Percentiles rank a stretch among this genome's conserved stretches.
Conservation (phyloP, 1,140 invertebrate species). For the Andricus grossulariae region DNA sequence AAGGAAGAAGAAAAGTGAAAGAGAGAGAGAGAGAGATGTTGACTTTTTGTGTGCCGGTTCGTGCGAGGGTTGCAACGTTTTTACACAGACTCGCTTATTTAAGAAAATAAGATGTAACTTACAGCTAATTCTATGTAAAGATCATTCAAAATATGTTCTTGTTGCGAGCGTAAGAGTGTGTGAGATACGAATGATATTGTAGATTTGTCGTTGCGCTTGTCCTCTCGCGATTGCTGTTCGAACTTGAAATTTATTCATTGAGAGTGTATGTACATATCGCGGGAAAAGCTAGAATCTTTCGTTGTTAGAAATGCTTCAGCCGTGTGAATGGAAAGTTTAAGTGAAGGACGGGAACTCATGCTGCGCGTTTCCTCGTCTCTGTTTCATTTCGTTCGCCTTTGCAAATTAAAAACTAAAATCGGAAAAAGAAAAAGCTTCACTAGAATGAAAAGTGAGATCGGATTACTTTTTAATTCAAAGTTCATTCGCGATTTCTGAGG, state of each 20-base stretch:
- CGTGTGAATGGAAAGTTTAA: conserved; percentile 3
- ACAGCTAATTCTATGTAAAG: conserved; percentile 54
- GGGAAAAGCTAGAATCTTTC: conserved; percentile 18
- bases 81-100: conserved; percentile 67
- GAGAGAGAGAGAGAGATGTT: conserved; percentile 5
- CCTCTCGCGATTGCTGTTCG: conserved; percentile 49
- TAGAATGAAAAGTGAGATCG: too few species aligned
- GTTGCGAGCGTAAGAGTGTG: conserved; percentile 8
- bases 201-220: conserved; percentile 33
- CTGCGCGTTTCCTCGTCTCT: not conserved
- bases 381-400: not conserved
- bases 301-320: conserved; percentile 23
- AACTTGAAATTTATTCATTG: conserved; percentile 24
- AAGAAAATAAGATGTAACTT: conserved; percentile 59
- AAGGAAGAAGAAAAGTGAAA: not conserved
- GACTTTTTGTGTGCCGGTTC: conserved; percentile 4
- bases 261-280: conserved; percentile 15
- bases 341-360: not conserved
- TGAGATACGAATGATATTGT: conserved; percentile 14
- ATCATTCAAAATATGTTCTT: conserved; percentile 37
- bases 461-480: too few species aligned
- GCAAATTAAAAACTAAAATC: not conserved
- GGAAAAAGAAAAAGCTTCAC: not conserved
- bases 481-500: too few species aligned
- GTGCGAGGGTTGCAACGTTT: conserved; percentile 28